phyloP scores from a whole-genome alignment of 64 coral and sea anemone genomes.

The Anthopleura sola region DNA sequence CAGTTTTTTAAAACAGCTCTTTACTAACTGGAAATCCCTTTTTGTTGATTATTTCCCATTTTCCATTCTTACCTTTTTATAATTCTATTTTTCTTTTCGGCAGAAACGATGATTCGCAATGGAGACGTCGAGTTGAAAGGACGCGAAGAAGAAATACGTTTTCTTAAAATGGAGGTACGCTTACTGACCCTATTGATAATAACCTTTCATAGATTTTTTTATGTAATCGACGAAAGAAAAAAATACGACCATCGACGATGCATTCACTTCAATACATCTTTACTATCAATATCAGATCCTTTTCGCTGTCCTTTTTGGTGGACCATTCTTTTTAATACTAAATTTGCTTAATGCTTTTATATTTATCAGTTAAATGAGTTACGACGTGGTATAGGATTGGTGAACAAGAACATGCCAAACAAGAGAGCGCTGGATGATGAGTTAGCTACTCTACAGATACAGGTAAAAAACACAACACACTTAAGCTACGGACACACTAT shows the following conservation, averaged over 20 bases:
- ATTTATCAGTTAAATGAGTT: constrained; percentile 75
- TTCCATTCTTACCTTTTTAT: too few species aligned
- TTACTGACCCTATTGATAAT: not conserved
- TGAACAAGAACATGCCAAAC: constrained; percentile 96
- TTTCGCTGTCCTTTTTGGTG: too few species aligned
- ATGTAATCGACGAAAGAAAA: too few species aligned
- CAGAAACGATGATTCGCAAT: constrained; percentile 98
- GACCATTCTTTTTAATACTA: not conserved
- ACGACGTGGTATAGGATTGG: constrained; percentile 70
- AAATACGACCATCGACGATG: too few species aligned
- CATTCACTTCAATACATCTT: too few species aligned
- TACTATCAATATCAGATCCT: too few species aligned
- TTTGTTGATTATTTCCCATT: too few species aligned
- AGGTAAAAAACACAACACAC: constrained; percentile 31
- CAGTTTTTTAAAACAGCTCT: too few species aligned
- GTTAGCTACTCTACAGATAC: constrained; percentile 93
- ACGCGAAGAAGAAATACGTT: constrained; percentile 92
- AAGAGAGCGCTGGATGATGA: constrained; percentile 91
- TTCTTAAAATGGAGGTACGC: constrained; percentile 96
- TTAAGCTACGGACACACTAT: too few species aligned
- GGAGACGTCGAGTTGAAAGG: constrained; percentile 88
- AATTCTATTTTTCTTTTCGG: not conserved
- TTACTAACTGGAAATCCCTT: too few species aligned
- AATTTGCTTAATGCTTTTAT: not conserved
- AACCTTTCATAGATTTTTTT: not conserved